Percentiles rank a stretch among this genome's conserved stretches.
Evolutionary conservation across 2,888 invertebrate genomes (phyloP).

Genomic region (Thalpophila matura): DNA sequence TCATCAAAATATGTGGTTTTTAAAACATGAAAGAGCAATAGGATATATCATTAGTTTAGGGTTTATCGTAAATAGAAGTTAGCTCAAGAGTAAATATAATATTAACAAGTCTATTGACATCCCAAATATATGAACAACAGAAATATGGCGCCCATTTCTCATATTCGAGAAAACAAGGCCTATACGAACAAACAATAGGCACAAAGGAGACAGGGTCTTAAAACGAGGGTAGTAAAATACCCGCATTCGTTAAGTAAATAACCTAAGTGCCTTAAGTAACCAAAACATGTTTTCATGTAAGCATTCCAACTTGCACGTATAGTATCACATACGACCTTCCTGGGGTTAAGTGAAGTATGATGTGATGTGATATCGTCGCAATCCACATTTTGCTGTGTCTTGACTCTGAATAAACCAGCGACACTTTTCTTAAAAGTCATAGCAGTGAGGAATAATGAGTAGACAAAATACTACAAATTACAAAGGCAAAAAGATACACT

Average conservation of each 20-base stretch:
- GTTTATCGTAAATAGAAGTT: conserved; percentile 10
- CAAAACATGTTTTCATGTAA: conserved; percentile 70
- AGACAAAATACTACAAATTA: conserved; percentile 3
- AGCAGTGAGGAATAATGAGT: not conserved
- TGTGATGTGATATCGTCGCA: conserved; percentile 20
- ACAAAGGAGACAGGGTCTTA: conserved; percentile 55
- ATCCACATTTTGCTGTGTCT: conserved; percentile 16
- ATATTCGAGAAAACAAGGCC: conserved; percentile 50
- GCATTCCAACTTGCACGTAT: conserved; percentile 56
- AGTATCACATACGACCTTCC: conserved; percentile 45
- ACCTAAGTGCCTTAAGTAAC: conserved; percentile 62
- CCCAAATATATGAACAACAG: conserved; percentile 15
- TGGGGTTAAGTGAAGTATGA: conserved; percentile 20
- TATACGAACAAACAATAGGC: conserved; percentile 39
- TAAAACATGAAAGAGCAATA: too few relatives aligned
- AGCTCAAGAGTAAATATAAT: conserved; percentile 21
- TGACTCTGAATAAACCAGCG: conserved; percentile 39
- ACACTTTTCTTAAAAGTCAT: not conserved
- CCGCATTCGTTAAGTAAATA: conserved; percentile 65
- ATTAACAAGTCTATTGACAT: conserved; percentile 25
- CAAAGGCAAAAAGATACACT: not conserved
- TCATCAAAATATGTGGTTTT: not conserved
- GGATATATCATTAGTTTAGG: not conserved
- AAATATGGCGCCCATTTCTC: conserved; percentile 41
- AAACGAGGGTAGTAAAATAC: conserved; percentile 60